Conservation (phyloP, 2,797 vertebrate species). For the Pseudochaenichthys georgianus region DNA sequence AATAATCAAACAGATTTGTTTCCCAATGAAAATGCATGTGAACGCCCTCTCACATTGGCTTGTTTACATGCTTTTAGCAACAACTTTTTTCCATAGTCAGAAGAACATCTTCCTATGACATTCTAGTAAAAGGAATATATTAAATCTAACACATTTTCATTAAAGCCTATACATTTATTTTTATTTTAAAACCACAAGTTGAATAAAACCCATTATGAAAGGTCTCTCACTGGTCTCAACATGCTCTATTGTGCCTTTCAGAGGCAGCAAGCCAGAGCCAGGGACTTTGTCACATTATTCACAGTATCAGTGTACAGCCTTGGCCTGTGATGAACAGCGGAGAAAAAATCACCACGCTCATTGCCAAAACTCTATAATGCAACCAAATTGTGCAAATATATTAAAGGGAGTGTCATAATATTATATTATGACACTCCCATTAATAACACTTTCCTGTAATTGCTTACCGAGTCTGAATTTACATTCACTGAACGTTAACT, state of each 20-base stretch:
- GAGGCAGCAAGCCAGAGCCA: slow-evolving; percentile 13
- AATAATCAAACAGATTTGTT: too few relatives aligned
- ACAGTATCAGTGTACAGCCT: slow-evolving; percentile 45
- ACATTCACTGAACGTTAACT: slow-evolving; percentile 69
- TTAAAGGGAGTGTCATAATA: slow-evolving; percentile 34
- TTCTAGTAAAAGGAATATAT: too few relatives aligned
- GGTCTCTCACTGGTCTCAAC: slow-evolving; percentile 12
- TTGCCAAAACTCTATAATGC: slow-evolving; percentile 65
- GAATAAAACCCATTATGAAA: slow-evolving; percentile 3
- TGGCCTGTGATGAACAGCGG: slow-evolving; percentile 72
- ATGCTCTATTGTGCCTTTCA: slow-evolving; percentile 8
- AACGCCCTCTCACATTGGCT: too few relatives aligned
- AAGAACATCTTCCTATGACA: too few relatives aligned
- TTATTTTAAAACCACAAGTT: slow-evolving; percentile 5
- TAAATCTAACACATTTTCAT: not conserved
- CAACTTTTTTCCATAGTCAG: too few relatives aligned
- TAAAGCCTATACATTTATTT: slow-evolving; percentile 1
- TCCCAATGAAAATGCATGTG: too few relatives aligned
- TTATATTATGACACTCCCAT: slow-evolving; percentile 70
- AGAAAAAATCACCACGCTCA: slow-evolving; percentile 56
- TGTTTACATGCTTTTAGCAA: too few relatives aligned
- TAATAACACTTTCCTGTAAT: slow-evolving; percentile 73
- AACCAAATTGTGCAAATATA: slow-evolving; percentile 71
- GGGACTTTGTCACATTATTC: slow-evolving; percentile 14
- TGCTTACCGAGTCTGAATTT: slow-evolving; percentile 77